Evolutionary conservation across 2,888 invertebrate genomes (phyloP), one percentile per base, ranked within the genome.

Genomic region (Cepaea hortensis): DNA sequence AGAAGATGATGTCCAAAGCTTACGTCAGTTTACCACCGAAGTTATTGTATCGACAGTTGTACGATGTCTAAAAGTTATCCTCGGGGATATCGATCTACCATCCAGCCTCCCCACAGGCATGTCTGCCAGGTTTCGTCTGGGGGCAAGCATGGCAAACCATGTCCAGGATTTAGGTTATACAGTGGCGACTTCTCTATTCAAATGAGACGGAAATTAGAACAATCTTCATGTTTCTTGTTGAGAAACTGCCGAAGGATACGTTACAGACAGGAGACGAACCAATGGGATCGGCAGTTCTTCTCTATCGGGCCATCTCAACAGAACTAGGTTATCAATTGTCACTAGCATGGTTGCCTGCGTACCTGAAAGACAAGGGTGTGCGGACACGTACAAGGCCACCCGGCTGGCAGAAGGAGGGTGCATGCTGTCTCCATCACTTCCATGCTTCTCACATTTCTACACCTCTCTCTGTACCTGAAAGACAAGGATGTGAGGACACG

Each of bases 151-250:
- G 90, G 98, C 98, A 55, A 96, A 97, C 73, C 90, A 90, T 87
- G 89, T 93, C 9, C 94, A 97, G 97, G 96, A 97, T 89, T 95
- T 97, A 85, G 98, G 98, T n/a, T 99, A 97, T 94, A 96, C 96
- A 94, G 97, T 91, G 98, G 97, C 91, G 98, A 98, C 94, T 97
- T 94, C 95, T 99, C 15, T 99, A 99, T 94, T 97, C 97, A 85
- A 98, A 97, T 95, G 97, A 98, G 94, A 95, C 96, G 87, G 99
- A 99, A 93, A 95, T 98, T 61, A 95, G 99, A 75, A 96, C 97
- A 93, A 96, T 99, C 70, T 96, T 99, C 90, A 97, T 98, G 96
- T 99, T 98, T 95, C 95, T 99, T 3, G 97, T 99, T 90, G 98
- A 99, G 95, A 96, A 97, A 94, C 95, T 99, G 87, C 98, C 99